Evolutionary conservation across 1,140 invertebrate species (phyloP), one percentile per base, ranked within the genome.

Genomic region (Lepidurus arcticus): DNA sequence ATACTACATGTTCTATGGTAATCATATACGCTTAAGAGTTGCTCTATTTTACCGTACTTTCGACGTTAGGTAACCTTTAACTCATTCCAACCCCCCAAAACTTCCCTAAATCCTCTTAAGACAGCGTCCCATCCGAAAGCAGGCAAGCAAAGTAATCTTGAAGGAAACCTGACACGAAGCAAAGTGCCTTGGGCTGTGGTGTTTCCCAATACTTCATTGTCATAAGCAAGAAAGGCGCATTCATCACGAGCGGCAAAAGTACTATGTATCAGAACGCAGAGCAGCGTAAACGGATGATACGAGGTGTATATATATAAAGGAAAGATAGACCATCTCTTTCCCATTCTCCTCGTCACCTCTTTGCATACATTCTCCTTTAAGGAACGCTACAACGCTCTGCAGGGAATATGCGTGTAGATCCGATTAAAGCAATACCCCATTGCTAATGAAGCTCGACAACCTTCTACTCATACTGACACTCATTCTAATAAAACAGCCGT

Each of bases 181-280:
- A 86, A 88, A 53, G 86, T 85, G 81, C 88, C 88, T 1, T 83
- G 83, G 26, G 84, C 80, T 21, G 84, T 82, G 21, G 84, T 83
- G 47, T 84, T 83, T 76, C 82, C 82, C 81, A 85, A 86, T 7
- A 82, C 84, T 21, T 79, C 80, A 42, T 82, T 80, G 79, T 84
- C 83, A 74, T 81, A 77, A 11, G 81, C 80, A 16, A 73, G 78
- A 76, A 78, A 65, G 53, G 53, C 79, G 42, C 79, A 42, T 73
- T 78, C 81, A 42, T 53, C 24, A 73, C 9, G 42, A 21, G 8
- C n/a, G 16, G 53, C 34, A 34, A 65, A 65, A 9, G 53, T 65
- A 65, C 45, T n/a, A 65, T 34, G 34, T 65, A 65, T 65, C 53
- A 65, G 21, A 21, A 65, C 16, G 53, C 53, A 65, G 53, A 65